Evolutionary conservation across 2,888 invertebrate genomes (phyloP).

Genomic region (Amphiduros pacificus): DNA sequence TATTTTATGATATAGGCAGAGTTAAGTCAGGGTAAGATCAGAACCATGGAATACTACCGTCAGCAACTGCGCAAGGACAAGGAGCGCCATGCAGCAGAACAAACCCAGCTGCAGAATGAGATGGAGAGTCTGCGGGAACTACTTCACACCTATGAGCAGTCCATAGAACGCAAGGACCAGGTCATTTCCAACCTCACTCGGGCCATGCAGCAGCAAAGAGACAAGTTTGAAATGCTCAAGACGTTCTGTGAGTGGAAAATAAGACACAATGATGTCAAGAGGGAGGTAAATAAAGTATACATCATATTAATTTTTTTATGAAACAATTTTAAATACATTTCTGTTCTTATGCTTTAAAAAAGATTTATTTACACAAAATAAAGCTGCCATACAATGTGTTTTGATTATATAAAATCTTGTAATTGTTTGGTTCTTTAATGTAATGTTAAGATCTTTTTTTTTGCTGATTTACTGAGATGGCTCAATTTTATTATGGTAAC

Average conservation of each 20-base stretch:
- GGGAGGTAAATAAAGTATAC: slow-evolving; percentile 43
- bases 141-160: slow-evolving; percentile 52
- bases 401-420: too few relatives aligned
- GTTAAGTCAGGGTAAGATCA: slow-evolving; percentile 48
- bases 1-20: slow-evolving; percentile 41
- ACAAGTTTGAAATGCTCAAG: slow-evolving; percentile 47
- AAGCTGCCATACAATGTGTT: too few relatives aligned
- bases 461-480: too few relatives aligned
- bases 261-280: slow-evolving; percentile 44
- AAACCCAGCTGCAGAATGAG: slow-evolving; percentile 42
- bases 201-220: slow-evolving; percentile 52
- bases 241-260: slow-evolving; percentile 55
- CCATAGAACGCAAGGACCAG: slow-evolving; percentile 54
- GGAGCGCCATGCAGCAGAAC: slow-evolving; percentile 47
- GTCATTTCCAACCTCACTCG: slow-evolving; percentile 54
- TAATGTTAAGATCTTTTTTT: too few relatives aligned
- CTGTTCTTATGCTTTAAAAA: too few relatives aligned
- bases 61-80: slow-evolving; percentile 41
- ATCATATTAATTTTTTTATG: too few relatives aligned
- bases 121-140: slow-evolving; percentile 52
- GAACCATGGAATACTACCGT: slow-evolving; percentile 43
- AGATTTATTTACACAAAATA: too few relatives aligned
- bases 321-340: too few relatives aligned
- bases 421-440: too few relatives aligned
- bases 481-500: too few relatives aligned